Evolutionary conservation across 2,797 vertebrate genomes (phyloP).

Genomic region (Semotilus atromaculatus): DNA sequence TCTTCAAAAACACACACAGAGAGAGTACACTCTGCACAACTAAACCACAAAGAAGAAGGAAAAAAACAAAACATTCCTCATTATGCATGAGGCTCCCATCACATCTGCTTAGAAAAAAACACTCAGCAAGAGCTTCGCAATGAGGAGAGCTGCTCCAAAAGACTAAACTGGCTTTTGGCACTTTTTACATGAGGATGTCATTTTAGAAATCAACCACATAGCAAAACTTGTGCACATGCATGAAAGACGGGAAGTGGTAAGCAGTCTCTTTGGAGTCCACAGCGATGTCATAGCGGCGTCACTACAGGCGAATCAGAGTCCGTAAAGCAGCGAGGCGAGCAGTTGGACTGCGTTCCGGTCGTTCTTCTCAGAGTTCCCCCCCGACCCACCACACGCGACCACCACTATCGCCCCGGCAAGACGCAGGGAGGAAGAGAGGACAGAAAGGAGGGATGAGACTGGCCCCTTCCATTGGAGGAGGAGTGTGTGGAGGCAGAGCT

Average conservation of each 20-base stretch:
- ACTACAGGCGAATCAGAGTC: constrained; percentile 76
- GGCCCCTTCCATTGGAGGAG: constrained; percentile 80
- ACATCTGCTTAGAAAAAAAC: constrained; percentile 73
- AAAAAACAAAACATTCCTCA: constrained; percentile 10
- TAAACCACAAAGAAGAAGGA: constrained; percentile 68
- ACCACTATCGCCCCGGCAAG: constrained; percentile 75
- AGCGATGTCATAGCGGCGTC: constrained; percentile 69
- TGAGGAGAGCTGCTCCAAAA: constrained; percentile 68
- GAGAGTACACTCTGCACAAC: constrained; percentile 72
- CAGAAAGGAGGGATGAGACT: constrained; percentile 78
- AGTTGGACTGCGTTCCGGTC: constrained; percentile 78
- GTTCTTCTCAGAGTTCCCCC: constrained; percentile 79
- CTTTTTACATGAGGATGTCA: constrained; percentile 82
- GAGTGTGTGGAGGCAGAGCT: constrained; percentile 77
- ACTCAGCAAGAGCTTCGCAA: constrained; percentile 72
- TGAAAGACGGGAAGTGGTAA: constrained; percentile 80
- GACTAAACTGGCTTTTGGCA: constrained; percentile 71
- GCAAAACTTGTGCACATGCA: constrained; percentile 85
- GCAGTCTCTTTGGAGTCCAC: constrained; percentile 77
- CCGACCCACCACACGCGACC: constrained; percentile 84
- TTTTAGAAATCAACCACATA: constrained; percentile 74
- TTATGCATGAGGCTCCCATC: constrained; percentile 61
- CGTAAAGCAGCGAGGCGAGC: constrained; percentile 79
- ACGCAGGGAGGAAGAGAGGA: constrained; percentile 80
- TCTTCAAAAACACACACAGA: constrained; percentile 53